phyloP scores from a whole-genome alignment of 92 coral and sea anemone genomes.

The Blastomussa wellsi region DNA sequence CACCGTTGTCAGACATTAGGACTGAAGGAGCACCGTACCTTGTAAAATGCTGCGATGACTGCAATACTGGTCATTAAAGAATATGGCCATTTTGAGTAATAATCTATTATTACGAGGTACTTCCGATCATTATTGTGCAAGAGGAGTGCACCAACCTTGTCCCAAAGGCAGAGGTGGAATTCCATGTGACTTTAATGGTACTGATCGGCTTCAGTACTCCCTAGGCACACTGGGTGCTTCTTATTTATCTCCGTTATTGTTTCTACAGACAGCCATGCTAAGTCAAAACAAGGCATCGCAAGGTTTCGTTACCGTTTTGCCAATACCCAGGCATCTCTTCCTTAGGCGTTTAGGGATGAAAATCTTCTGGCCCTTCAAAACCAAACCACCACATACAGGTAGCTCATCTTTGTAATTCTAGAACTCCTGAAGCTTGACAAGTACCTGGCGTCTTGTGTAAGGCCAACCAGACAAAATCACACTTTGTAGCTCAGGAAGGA shows the following conservation, averaged over 20 bases:
- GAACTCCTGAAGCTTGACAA: neutral
- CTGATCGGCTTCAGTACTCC: slow-evolving; percentile 6
- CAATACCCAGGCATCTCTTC: slow-evolving; percentile 16
- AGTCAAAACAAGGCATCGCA: slow-evolving; percentile 26
- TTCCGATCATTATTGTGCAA: slow-evolving; percentile 30
- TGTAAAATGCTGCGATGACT: slow-evolving; percentile 40
- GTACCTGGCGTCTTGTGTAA: slow-evolving; percentile 16
- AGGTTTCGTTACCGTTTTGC: slow-evolving; percentile 25
- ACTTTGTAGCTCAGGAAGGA: slow-evolving; percentile 9
- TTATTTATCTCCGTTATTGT: neutral
- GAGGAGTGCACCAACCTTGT: slow-evolving; percentile 19
- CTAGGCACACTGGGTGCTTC: slow-evolving; percentile 18
- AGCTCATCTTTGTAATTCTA: slow-evolving; percentile 32
- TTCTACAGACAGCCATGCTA: neutral
- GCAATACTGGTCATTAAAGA: slow-evolving; percentile 40
- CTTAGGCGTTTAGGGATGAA: slow-evolving; percentile 4
- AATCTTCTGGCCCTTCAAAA: slow-evolving; percentile 29
- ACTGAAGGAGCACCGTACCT: slow-evolving; percentile 31
- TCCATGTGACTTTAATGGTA: slow-evolving; percentile 31
- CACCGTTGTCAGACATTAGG: slow-evolving; percentile 45
- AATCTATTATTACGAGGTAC: slow-evolving; percentile 41
- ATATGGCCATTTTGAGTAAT: slow-evolving; percentile 50
- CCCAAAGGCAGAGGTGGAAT: slow-evolving; percentile 40
- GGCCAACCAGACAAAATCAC: slow-evolving; percentile 2
- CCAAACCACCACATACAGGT: slow-evolving; percentile 8